Evolutionary conservation across 2,888 invertebrate genomes (phyloP), one percentile per base, ranked within the genome.

Genomic region (Tenthredo amoena): DNA sequence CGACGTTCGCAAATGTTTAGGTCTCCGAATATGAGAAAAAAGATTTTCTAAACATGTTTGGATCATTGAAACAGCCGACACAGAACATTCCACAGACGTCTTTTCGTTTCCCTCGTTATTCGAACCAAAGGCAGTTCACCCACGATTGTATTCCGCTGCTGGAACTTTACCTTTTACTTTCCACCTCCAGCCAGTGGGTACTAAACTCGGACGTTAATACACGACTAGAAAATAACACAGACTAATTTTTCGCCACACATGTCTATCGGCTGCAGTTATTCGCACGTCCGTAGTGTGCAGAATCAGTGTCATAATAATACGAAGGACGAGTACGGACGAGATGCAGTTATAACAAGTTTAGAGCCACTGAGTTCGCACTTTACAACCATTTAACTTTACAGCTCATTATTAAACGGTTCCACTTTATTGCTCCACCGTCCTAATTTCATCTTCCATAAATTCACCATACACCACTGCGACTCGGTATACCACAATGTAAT

Each of bases 301-400:
- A 6, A 55, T 55, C 18, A 40, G n/a, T 74, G 72, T 31, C 34
- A 74, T 40, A 43, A 74, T 43, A 18, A 21, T 21, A 5, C 72
- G 21, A 74, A 74, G 40, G 72, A 74, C 21, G 72, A 43, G 12
- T 21, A 0, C 43, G 34, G 21, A 68, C 26, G 68, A 34, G 31
- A 15, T 68, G 68, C 26, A 68, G 10, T 50, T 50, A 50, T 50
- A 62, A 26, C 21, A 12, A 74, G 40, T 74, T 43, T 74, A 43
- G 21, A 74, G 21, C 40, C 72, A 7, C 15, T 26, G 12, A 43
- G 72, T 74, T 40, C 43, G n/a, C 26, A 21, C 37, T 74, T 74
- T 74, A 74, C 43, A 74, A 43, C 72, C 72, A 40, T 43, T 74
- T 74, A 74, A 43, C 43, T 74, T 74, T 74, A 43, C 40, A 43